These are phyloP conservation scores for Brachionus asplanchnoidis DNA, from an alignment of 1,140 invertebrate species.

Conservation along the genomic window DNA sequence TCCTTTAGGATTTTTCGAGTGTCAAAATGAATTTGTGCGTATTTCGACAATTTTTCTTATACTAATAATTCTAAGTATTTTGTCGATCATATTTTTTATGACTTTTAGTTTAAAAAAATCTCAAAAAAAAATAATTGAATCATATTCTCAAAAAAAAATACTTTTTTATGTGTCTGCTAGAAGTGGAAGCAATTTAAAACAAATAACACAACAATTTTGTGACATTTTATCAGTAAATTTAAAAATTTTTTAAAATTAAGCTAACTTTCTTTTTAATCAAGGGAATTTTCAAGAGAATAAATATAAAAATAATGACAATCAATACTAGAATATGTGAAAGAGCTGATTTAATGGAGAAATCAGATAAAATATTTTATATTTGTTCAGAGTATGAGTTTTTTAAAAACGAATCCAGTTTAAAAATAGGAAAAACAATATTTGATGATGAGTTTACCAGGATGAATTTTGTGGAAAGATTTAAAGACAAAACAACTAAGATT, in stretches of 20 bases:
- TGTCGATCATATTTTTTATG: background rate
- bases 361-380: background rate
- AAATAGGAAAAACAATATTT: background rate
- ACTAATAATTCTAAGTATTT: background rate
- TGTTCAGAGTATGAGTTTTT: background rate
- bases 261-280: background rate
- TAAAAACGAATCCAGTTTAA: background rate
- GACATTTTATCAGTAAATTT: background rate
- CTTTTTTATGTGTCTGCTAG: background rate
- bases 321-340: background rate
- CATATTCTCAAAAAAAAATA: background rate
- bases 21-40: background rate
- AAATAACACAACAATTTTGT: background rate
- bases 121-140: background rate
- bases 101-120: background rate
- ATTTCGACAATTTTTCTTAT: background rate
- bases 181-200: background rate
- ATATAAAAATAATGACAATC: background rate
- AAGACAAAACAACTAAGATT: background rate
- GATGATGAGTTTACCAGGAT: background rate
- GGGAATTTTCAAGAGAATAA: background rate
- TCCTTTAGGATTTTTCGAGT: background rate
- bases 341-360: background rate
- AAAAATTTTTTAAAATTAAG: background rate
- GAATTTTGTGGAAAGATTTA: background rate